Conservation (phyloP, 2,113 vertebrate genomes). For the Corydoras maculifer region DNA sequence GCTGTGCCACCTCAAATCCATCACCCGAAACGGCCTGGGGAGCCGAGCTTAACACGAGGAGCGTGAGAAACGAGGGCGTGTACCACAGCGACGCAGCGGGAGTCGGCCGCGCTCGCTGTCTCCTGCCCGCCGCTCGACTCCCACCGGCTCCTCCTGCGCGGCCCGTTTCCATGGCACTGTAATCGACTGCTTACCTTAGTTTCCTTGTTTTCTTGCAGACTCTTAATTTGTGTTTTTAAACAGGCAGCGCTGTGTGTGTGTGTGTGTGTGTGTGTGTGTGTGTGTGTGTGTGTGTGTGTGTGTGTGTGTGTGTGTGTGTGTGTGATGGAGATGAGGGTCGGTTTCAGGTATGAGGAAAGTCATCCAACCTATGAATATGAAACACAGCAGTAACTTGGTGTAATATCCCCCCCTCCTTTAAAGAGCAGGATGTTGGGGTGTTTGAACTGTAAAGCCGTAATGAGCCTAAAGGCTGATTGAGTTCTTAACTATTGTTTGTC, state of each 20-base stretch:
- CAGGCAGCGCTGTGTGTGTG: slow-evolving; percentile 20
- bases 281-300: neutral
- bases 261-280: slow-evolving; percentile 9
- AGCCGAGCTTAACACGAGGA: slow-evolving; percentile 22
- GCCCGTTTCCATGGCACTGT: slow-evolving; percentile 43
- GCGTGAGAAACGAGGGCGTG: slow-evolving; percentile 23
- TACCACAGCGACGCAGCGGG: slow-evolving; percentile 42
- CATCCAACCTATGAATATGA: slow-evolving; percentile 14
- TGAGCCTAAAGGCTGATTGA: slow-evolving; percentile 34
- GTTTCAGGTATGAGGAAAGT: slow-evolving; percentile 2
- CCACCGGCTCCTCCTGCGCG: slow-evolving; percentile 46
- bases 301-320: slow-evolving; percentile 8
- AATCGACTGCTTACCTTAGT: slow-evolving; percentile 34
- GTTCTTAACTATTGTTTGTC: slow-evolving; percentile 55
- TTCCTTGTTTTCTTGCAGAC: slow-evolving; percentile 9
- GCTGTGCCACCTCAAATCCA: slow-evolving; percentile 41
- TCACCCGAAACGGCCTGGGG: slow-evolving; percentile 27
- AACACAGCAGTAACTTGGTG: slow-evolving; percentile 26
- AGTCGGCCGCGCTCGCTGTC: slow-evolving; percentile 51
- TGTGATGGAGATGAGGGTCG: slow-evolving; percentile 34
- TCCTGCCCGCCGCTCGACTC: slow-evolving; percentile 67
- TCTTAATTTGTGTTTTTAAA: slow-evolving; percentile 45
- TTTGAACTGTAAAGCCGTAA: slow-evolving; percentile 8
- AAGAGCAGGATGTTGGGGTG: slow-evolving; percentile 6
- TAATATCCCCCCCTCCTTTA: slow-evolving; percentile 5